phyloP scores from a whole-genome alignment of 1,140 invertebrate genomes.

The Drosophila nasuta region DNA sequence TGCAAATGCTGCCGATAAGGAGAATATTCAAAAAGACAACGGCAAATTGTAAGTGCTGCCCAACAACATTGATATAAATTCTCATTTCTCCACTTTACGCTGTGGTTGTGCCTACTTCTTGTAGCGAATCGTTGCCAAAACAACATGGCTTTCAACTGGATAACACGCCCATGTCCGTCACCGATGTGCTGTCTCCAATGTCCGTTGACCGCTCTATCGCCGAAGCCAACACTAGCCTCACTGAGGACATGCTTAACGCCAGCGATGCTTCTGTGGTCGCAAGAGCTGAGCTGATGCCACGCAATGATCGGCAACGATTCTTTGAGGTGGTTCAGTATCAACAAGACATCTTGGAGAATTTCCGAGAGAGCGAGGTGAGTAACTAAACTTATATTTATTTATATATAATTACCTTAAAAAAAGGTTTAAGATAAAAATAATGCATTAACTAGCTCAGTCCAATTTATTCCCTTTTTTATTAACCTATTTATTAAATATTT shows the following conservation, averaged over 20 bases:
- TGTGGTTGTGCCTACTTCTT: background rate
- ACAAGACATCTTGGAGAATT: slow-evolving; percentile 91
- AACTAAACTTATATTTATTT: background rate
- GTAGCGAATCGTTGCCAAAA: slow-evolving; percentile 33
- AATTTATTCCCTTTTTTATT: too few relatives aligned
- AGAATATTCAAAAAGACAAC: slow-evolving; percentile 52
- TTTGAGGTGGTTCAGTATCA: slow-evolving; percentile 90
- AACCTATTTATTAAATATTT: too few relatives aligned
- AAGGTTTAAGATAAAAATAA: too few relatives aligned
- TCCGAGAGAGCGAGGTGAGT: slow-evolving; percentile 90
- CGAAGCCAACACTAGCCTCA: slow-evolving; percentile 30
- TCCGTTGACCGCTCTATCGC: slow-evolving; percentile 73
- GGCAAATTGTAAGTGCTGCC: slow-evolving; percentile 46
- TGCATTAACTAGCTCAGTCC: too few relatives aligned
- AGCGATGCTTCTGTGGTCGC: slow-evolving; percentile 8
- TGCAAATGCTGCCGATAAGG: slow-evolving; percentile 53
- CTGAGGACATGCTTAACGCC: slow-evolving; percentile 14
- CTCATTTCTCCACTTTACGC: background rate
- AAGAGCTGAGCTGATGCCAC: slow-evolving; percentile 48
- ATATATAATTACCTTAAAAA: too few relatives aligned
- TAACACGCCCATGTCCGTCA: slow-evolving; percentile 83
- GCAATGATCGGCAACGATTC: slow-evolving; percentile 85
- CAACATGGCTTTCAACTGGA: slow-evolving; percentile 47
- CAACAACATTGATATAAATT: background rate
- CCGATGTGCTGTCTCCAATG: slow-evolving; percentile 82